Base-by-base conservation (phyloP, 1,140 invertebrate genomes). In the Seison nebaliae region DNA sequence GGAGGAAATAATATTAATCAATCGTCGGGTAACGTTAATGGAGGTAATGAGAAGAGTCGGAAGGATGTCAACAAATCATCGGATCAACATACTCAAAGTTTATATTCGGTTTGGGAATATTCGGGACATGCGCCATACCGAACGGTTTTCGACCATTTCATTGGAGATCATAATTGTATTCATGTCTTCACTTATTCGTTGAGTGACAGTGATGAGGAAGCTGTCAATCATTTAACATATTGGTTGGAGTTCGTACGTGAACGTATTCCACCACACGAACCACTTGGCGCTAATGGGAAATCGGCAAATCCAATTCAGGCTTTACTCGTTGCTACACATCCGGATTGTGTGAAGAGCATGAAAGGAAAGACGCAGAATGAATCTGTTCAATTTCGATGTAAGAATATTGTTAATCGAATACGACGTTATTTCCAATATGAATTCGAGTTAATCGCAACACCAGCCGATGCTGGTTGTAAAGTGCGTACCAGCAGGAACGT, bases 241-340 rank as follows among this genome's bases (percentile, higher is more conserved):
- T 79, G 76, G 76, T 55, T 79, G 20, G 68, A 70, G 45, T 77
- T 78, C 53, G 60, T 79, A 34, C 66, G 73, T 54, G 69, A 71
- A 28, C 63, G 74, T 42, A 67, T 75, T 43, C 66, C 61, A 5
- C 60, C 67, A 24, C 62, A 67, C 18, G 66, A 70, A 50, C 11
- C 20, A 28, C 20, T 19, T 36, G 68, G 63, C 44, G 54, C 60
- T 29, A 62, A 62, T 49, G 69, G 69, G 20, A 62, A 60, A 44
- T 55, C 60, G 2, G 57, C 54, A 18, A 59, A 60, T 40, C 49
- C 55, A 22, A 51, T 59, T 4, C 49, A 57, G 37, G 65, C 74
- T 4, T 51, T 70, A 11, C 51, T 74, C 17, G 57, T 74, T 4
- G 72, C 67, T 5, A 72, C 70, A 0, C 70, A 74, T 51, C 68